Evolutionary conservation across 1,140 invertebrate genomes (phyloP), one percentile per base, ranked within the genome.

Genomic region (Zaprionus gabonicus): DNA sequence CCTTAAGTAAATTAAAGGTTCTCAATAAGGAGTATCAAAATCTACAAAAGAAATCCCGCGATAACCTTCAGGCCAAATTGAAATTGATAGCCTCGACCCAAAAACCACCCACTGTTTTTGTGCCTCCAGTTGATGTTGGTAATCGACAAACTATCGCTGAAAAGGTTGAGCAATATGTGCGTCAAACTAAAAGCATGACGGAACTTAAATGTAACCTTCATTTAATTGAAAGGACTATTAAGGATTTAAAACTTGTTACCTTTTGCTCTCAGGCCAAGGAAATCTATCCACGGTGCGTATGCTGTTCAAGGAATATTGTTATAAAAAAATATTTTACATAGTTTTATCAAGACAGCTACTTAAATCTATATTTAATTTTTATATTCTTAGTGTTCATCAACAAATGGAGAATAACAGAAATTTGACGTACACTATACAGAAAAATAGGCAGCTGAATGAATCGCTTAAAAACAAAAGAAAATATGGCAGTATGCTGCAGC

Each of bases 151-250:
- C 63, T 12, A 10, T 36, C 12, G 59, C 36, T 17, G 25, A 36
- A 5, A 76, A 87, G 62, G 62, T 82, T 66, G 80, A 76, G 15
- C 82, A 80, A 25, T 92, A 92, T 78, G 76, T 78, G 2, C 76
- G 92, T 5, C 91, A 92, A 64, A 93, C 92, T 1, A 65, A 28
- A 12, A 86, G 81, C 38, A 93, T 93, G 92, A 41, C 81, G 56
- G 66, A 80, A 10, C 73, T 93, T 0, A 91, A 91, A 20, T 34
- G 64, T 12, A 68, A 91, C 53, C 41, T 92, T 2, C 80, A 85
- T 13, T 65, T 75, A 1, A 76, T 93, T 27, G 91, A 92, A 53
- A 66, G 59, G 3, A 86, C 76, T 0, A 92, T 93, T 3, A 92
- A 87, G 57, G 67, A 81, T 66, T 67, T 93, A 1, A 93, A 93